Evolutionary conservation across 2,888 invertebrate species (phyloP).

Genomic region (Pyrrhia umbra): DNA sequence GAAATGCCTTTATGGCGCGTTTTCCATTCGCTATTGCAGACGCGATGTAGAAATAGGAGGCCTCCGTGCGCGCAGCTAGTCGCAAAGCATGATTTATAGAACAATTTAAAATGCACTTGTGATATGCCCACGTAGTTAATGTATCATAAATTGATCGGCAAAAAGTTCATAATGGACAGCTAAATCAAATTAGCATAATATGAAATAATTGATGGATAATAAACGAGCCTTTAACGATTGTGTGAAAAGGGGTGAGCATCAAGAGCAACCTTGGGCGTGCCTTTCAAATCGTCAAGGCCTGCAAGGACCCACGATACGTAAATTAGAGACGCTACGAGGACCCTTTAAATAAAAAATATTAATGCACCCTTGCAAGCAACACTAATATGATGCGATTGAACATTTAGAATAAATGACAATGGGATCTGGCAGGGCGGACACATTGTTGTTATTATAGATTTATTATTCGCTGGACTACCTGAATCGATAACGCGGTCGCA

Average conservation of each 20-base stretch:
- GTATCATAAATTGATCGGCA: slow-evolving; percentile 46
- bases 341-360: slow-evolving; percentile 70
- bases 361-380: slow-evolving; percentile 64
- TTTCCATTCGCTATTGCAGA: slow-evolving; percentile 86
- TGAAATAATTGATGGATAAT: slow-evolving; percentile 78
- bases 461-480: slow-evolving; percentile 87
- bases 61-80: slow-evolving; percentile 84
- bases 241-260: slow-evolving; percentile 78
- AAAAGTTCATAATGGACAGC: slow-evolving; percentile 60
- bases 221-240: slow-evolving; percentile 86
- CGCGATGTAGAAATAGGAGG: slow-evolving; percentile 73
- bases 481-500: slow-evolving; percentile 84
- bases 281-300: slow-evolving; percentile 74
- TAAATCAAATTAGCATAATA: slow-evolving; percentile 70
- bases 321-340: slow-evolving; percentile 78
- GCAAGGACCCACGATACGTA: slow-evolving; percentile 68
- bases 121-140: slow-evolving; percentile 76
- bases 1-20: slow-evolving; percentile 90
- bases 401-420: slow-evolving; percentile 78
- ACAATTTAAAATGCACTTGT: slow-evolving; percentile 55
- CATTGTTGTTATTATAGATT: slow-evolving; percentile 85
- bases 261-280: slow-evolving; percentile 78
- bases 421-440: slow-evolving; percentile 67
- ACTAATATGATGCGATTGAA: slow-evolving; percentile 78
- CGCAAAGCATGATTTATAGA: slow-evolving; percentile 71